Base-by-base conservation (phyloP, 2,888 invertebrate species). In the Thalpophila matura region DNA sequence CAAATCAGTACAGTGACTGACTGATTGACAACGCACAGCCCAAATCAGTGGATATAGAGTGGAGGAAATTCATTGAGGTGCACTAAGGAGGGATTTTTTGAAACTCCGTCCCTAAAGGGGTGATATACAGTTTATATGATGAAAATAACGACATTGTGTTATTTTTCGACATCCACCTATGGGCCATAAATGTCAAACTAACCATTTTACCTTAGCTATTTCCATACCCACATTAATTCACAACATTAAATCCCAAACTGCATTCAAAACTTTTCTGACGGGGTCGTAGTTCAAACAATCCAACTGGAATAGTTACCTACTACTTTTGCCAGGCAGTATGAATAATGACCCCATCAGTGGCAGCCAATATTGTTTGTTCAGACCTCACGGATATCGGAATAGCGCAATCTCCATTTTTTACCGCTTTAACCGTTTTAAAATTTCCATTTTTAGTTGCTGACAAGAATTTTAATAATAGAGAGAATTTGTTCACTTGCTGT, bases 291-390 rank as follows among this genome's bases (percentile, higher is more conserved):
- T 69, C 62, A 66, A 66, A 51, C 27, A 45, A 29, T 49, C 62
- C 18, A 16, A 16, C 37, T 70, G 27, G 22, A 62, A 62, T 62
- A 38, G 42, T 49, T 20, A n/a, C 54, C 55, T 20, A n/a, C 54
- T 47, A 62, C 63, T 67, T 64, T 26, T 43, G 29, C 37, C n/a
- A n/a, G 31, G n/a, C 42, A 29, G 24, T 43, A 55, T 67, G 70
- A 69, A 67, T 69, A 67, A 67, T 67, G 37, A 20, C 29, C 37
- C 43, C 55, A 55, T 62, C 47, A 49, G 42, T 10, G 10, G 16
- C 47, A 49, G 47, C 43, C 20, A 69, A 62, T 38, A 37, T 47
- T 62, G 37, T 62, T 70, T 70, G 63, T 49, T 49, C 22, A 59
- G 3, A 46, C 27, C 37, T 56, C 31, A 20, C 26, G 29, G 40